Evolutionary conservation across 2,797 vertebrate genomes (phyloP).

Genomic region (Dallia pectoralis): DNA sequence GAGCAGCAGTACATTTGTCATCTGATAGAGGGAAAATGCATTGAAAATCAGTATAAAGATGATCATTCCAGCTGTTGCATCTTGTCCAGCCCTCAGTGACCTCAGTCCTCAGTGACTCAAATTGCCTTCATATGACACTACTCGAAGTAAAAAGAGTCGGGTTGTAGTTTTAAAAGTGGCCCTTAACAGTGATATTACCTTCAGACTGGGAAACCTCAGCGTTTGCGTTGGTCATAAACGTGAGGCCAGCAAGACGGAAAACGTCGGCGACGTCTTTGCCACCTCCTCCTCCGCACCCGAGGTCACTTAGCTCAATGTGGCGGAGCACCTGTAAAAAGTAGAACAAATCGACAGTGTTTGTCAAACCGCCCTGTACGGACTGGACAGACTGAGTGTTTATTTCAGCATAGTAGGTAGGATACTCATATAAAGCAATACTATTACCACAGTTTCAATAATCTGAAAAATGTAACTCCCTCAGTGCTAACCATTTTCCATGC

Average conservation of each 20-base stretch:
- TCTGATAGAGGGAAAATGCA: conserved; percentile 54
- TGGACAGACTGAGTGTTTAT: not conserved
- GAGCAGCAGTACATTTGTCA: conserved; percentile 64
- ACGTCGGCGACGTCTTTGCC: conserved; percentile 81
- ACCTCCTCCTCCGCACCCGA: conserved; percentile 89
- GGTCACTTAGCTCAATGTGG: conserved; percentile 81
- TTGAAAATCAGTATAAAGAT: not conserved
- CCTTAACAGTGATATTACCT: conserved; percentile 10
- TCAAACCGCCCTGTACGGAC: not conserved
- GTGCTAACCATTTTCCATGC: not conserved
- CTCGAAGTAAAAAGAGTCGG: not conserved
- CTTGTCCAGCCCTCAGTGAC: not conserved
- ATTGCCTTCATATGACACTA: not conserved
- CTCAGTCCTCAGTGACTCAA: not conserved
- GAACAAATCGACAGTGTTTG: not conserved
- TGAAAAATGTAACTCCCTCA: not conserved
- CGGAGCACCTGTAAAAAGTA: conserved; percentile 73
- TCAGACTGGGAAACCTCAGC: conserved; percentile 48
- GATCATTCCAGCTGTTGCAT: not conserved
- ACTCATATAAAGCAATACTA: not conserved
- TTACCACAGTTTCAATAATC: not conserved
- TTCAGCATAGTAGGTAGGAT: not conserved
- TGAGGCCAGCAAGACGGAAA: conserved; percentile 84
- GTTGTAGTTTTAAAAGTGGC: not conserved
- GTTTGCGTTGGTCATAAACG: conserved; percentile 88